Evolutionary conservation across 2,797 vertebrate species (phyloP).

Genomic region (Sebastes steindachneri): DNA sequence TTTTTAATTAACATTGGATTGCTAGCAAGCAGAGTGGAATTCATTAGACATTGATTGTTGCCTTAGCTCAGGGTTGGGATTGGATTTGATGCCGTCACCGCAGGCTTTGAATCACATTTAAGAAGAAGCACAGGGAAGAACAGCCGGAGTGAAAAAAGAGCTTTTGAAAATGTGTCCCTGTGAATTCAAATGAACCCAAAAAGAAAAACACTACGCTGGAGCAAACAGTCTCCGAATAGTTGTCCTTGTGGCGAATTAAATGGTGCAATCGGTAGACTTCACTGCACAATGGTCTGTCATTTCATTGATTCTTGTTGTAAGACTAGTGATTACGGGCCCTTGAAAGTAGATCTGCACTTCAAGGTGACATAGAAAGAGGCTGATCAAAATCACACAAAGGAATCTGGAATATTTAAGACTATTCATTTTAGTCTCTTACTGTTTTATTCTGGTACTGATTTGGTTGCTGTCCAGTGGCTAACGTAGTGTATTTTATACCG

Average conservation of each 20-base stretch:
- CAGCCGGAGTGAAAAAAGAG: not conserved
- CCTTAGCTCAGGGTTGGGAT: slow-evolving; percentile 33
- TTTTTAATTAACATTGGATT: slow-evolving; percentile 63
- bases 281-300: slow-evolving; percentile 1
- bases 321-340: not conserved
- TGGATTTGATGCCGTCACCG: slow-evolving; percentile 34
- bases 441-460: not conserved
- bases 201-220: not conserved
- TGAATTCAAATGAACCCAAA: slow-evolving; percentile 22
- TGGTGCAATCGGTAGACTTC: not conserved
- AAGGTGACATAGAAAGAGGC: not conserved
- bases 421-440: not conserved
- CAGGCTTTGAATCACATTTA: slow-evolving; percentile 30
- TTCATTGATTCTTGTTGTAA: not conserved
- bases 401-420: not conserved
- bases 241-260: slow-evolving; percentile 10
- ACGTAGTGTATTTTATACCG: not conserved
- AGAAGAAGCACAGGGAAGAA: not conserved
- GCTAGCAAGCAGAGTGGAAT: slow-evolving; percentile 48
- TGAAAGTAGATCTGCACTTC: not conserved
- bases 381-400: not conserved
- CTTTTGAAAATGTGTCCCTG: slow-evolving; percentile 18
- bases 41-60: slow-evolving; percentile 65
- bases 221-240: not conserved
- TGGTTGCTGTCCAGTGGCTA: not conserved